A percentile compares a stretch with the other conserved stretches of the same genome.
Evolutionary conservation across 2,888 invertebrate species (phyloP).

Genomic region (Mayetiola destructor): DNA sequence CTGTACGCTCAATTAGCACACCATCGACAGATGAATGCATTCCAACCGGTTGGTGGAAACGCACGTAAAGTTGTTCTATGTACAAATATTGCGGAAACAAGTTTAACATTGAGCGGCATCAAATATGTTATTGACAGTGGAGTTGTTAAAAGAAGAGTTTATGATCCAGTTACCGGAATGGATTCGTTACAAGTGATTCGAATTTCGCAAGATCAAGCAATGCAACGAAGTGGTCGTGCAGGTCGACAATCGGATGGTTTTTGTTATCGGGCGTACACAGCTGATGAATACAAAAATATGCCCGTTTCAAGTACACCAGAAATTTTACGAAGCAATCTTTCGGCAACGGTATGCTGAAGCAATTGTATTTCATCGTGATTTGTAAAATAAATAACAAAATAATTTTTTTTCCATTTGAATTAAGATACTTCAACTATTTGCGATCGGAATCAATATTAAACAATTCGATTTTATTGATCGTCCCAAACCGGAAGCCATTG

Average conservation of each 20-base stretch:
- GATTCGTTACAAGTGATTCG: constrained; percentile 67
- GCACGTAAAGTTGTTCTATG: constrained; percentile 83
- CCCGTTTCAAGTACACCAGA: constrained; percentile 67
- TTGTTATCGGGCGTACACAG: constrained; percentile 79
- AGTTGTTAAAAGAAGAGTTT: constrained; percentile 77
- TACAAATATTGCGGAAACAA: constrained; percentile 97
- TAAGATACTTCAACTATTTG: constrained; percentile 69
- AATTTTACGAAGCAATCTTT: constrained; percentile 56
- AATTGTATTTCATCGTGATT: background rate
- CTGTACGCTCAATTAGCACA: constrained; percentile 84
- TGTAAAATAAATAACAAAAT: background rate
- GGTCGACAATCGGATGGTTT: constrained; percentile 73
- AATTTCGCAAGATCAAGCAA: constrained; percentile 82
- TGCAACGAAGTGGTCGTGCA: constrained; percentile 85
- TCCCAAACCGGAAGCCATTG: constrained; percentile 58
- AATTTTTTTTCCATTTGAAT: constrained; percentile 32
- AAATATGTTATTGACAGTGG: constrained; percentile 86
- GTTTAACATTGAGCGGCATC: constrained; percentile 83
- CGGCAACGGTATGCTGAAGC: constrained; percentile 25
- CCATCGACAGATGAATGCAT: constrained; percentile 74
- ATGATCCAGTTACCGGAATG: constrained; percentile 65
- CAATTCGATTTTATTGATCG: constrained; percentile 84
- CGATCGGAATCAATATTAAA: constrained; percentile 65
- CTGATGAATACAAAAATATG: constrained; percentile 57
- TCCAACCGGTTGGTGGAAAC: constrained; percentile 54